Conservation (phyloP, 2,888 invertebrate species). For the Acleris emargana region DNA sequence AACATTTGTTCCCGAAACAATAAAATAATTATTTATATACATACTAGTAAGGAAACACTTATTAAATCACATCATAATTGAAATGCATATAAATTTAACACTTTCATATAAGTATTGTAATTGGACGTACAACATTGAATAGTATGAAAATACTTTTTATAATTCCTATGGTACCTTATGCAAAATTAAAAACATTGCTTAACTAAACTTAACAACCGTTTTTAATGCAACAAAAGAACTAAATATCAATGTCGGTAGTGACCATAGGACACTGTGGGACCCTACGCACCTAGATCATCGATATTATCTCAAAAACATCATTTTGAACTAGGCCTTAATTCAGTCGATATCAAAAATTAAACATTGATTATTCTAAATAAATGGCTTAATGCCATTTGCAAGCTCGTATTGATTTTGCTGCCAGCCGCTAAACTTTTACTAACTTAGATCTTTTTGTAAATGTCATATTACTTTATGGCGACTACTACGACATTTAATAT, state of each 20-base stretch:
- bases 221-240: constrained; percentile 29
- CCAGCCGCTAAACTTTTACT: background rate
- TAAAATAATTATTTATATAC: constrained; percentile 65
- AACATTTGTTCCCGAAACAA: constrained; percentile 65
- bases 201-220: constrained; percentile 66
- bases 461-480: too few relatives aligned
- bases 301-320: background rate
- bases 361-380: constrained; percentile 28
- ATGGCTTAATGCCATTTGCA: constrained; percentile 17
- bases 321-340: constrained; percentile 19
- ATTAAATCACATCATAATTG: constrained; percentile 62
- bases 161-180: constrained; percentile 54
- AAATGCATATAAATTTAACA: constrained; percentile 68
- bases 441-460: too few relatives aligned
- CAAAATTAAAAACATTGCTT: constrained; percentile 70
- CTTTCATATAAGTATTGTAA: constrained; percentile 60
- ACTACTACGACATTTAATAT: too few relatives aligned
- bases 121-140: constrained; percentile 75
- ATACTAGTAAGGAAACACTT: constrained; percentile 57
- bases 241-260: constrained; percentile 10
- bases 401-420: constrained; percentile 21
- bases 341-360: constrained; percentile 33
- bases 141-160: constrained; percentile 66
- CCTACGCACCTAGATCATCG: background rate
- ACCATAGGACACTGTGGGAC: background rate